Base-by-base conservation (phyloP, 2,797 vertebrate genomes). In the Mus minutoides region DNA sequence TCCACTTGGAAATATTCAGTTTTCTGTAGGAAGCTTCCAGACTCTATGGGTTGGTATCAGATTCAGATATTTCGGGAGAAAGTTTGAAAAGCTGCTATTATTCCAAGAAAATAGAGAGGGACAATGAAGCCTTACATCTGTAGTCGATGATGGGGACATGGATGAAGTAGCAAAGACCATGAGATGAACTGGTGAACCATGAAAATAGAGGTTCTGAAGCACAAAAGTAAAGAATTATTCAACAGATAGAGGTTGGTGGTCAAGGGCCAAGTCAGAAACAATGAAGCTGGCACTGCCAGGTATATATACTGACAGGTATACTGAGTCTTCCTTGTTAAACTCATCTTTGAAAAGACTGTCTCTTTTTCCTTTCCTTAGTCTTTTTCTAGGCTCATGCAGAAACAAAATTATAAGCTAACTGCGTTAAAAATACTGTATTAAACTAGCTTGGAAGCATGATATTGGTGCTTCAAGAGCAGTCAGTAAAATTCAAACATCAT, bases 401-500 rank as follows among this genome's bases (percentile, higher is more conserved):
- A 21, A 78, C 60, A 94, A 24, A 95, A 76, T 19, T 46, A 77
- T 17, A 94, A 90, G 4, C 58, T 75, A 94, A 43, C 76, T 58
- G 52, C 3, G 56, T 78, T 71, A 73, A 12, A 85, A 83, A 95
- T 89, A 58, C 26, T 46, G 76, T 10, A 82, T 93, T 88, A 94
- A 84, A 46, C 71, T 94, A 92, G 83, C 43, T 96, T 34, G 60
- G 87, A 93, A 56, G 29, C 26, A 64, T 46, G 85, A 76, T 34
- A 88, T 17, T 56, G 67, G 96, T 95, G 52, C 64, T 79, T 88
- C 93, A 96, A 85, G 43, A 90, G 22, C 22, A 83, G 2, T 46
- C 69, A 95, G 69, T 93, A 78, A 96, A 94, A 82, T 86, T 43
- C n/a, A 69, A 92, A 88, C 62, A 78, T 87, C 85, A 86, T 94